Percentiles rank a stretch among this genome's conserved stretches.
Evolutionary conservation across 1,140 invertebrate species (phyloP).

Genomic region (Drosophila sechellia): DNA sequence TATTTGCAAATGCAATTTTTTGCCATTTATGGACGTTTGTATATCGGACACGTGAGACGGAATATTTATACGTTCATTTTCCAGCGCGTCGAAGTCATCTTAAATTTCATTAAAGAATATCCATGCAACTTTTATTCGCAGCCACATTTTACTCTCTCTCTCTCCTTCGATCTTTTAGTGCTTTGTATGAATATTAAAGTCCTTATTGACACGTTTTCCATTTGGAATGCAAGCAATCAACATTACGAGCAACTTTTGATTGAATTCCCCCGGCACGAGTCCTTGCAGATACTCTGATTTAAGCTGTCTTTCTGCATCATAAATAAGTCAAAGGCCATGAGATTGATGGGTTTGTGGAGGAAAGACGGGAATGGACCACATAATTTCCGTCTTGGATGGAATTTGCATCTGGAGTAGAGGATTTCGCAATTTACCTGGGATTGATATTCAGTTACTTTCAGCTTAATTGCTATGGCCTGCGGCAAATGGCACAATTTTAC

Average conservation of each 20-base stretch:
- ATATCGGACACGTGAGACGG: conserved; percentile 19
- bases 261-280: background rate
- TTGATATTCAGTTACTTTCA: conserved; percentile 5
- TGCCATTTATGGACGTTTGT: conserved; percentile 13
- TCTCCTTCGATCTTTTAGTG: background rate
- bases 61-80: conserved; percentile 12
- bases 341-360: conserved; percentile 15
- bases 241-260: conserved; percentile 3
- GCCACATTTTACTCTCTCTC: too few species aligned
- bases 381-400: conserved; percentile 26
- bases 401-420: conserved; percentile 4
- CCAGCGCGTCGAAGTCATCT: conserved; percentile 7
- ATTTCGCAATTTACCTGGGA: conserved; percentile 13
- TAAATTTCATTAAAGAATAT: conserved; percentile 23
- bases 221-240: conserved; percentile 6
- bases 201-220: conserved; percentile 35
- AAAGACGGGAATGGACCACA: conserved; percentile 1
- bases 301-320: conserved; percentile 27
- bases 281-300: conserved; percentile 15
- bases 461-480: conserved; percentile 17
- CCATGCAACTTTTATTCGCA: conserved; percentile 10
- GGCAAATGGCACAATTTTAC: conserved; percentile 15
- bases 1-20: conserved; percentile 39
- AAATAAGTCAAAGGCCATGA: conserved; percentile 40
- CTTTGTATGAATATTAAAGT: conserved; percentile 17